Evolutionary conservation across 2,888 invertebrate species (phyloP).

Genomic region (Apamea crenata): DNA sequence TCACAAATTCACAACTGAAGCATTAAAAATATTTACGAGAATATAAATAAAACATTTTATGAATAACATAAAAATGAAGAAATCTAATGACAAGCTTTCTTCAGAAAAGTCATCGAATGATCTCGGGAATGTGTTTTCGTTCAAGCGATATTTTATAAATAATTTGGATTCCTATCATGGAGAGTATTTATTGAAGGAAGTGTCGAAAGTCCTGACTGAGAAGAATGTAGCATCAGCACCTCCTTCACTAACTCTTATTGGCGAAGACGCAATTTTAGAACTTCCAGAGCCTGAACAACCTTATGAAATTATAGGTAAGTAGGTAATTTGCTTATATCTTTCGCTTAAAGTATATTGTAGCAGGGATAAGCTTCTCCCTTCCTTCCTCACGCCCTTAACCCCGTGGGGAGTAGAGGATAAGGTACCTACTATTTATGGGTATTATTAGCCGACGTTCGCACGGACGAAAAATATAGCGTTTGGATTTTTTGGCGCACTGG

Average conservation of each 20-base stretch:
- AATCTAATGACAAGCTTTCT: conserved; percentile 70
- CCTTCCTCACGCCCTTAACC: neutral
- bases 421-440: neutral
- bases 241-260: conserved; percentile 74
- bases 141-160: conserved; percentile 91
- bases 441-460: neutral
- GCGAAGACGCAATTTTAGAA: conserved; percentile 76
- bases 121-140: conserved; percentile 77
- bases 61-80: conserved; percentile 59
- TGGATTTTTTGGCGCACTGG: too few relatives aligned
- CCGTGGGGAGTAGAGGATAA: too few relatives aligned
- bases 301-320: conserved; percentile 86
- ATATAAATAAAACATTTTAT: neutral
- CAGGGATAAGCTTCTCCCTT: neutral
- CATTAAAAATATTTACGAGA: neutral
- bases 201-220: conserved; percentile 78
- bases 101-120: conserved; percentile 74
- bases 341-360: neutral
- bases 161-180: conserved; percentile 91
- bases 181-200: conserved; percentile 83
- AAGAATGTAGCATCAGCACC: conserved; percentile 73
- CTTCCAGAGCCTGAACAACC: conserved; percentile 76
- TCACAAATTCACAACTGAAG: conserved; percentile 14
- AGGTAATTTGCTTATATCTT: conserved; percentile 68
- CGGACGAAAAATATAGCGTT: too few relatives aligned